A percentile compares a stretch with the other conserved stretches of the same genome.
Conservation (phyloP, 2,113 vertebrate species). For the Macheiramphus alcinus region DNA sequence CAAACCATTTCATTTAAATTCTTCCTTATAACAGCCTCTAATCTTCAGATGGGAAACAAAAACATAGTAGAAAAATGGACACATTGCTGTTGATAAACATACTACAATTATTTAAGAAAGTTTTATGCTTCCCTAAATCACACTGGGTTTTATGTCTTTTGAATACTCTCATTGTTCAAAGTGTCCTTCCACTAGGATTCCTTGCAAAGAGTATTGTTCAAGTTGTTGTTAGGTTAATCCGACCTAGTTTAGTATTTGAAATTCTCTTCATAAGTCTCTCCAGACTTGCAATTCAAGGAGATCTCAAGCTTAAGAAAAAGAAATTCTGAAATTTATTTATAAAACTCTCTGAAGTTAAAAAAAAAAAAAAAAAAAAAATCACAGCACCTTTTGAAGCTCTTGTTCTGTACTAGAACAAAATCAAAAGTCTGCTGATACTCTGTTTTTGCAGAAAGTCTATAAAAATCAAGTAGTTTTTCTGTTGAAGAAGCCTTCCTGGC, state of each 20-base stretch:
- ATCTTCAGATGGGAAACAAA: neutral
- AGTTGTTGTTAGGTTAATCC: neutral
- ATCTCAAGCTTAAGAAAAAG: neutral
- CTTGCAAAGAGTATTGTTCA: neutral
- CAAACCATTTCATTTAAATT: neutral
- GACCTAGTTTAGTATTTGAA: neutral
- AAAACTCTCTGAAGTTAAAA: neutral
- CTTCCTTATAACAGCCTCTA: neutral
- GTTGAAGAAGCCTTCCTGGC: neutral
- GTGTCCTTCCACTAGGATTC: neutral
- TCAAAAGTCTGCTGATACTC: neutral
- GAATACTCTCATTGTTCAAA: neutral
- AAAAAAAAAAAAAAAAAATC: neutral
- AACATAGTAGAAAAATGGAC: rapidly evolving
- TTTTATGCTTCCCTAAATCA: neutral
- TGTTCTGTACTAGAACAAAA: neutral
- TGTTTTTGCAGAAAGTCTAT: neutral
- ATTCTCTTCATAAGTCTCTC: neutral
- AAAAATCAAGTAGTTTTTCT: neutral
- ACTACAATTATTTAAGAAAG: neutral
- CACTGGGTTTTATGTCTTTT: neutral
- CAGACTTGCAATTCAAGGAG: neutral
- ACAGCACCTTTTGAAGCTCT: neutral
- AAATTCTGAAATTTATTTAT: neutral
- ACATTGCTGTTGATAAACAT: rapidly evolving